Evolutionary conservation across 2,888 invertebrate genomes (phyloP), one percentile per base, ranked within the genome.

Genomic region (Apotomis turbidana): DNA sequence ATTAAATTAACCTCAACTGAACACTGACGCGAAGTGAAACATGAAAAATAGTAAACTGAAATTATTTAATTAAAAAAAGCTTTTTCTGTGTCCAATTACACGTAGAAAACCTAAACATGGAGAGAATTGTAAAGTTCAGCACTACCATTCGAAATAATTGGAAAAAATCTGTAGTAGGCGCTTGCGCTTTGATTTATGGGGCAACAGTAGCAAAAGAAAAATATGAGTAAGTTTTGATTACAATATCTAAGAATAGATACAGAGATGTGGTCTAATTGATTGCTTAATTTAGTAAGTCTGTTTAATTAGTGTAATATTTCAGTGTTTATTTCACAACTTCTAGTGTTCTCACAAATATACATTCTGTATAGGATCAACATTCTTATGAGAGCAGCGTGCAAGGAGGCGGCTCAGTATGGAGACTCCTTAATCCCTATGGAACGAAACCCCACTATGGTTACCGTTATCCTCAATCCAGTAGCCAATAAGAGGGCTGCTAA

Each of bases 401-500:
- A 95, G 84, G 96, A 96, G 86, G 97, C 97, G 0, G 94, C 94
- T 46, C 90, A 91, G 79, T 96, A 96, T 90, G 97, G 98, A 3
- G 95, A 96, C 75, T 84, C 93, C 72, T 87, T 95, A 3, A 92
- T 96, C 61, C 91, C 95, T 1, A 86, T 93, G 73, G 93, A 95
- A 0, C 82, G 93, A 38, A 95, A 95, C 77, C 96, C 97, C 0
- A 95, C 96, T 74, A 95, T 96, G 76, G 93, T 99, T 0, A 97
- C 98, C 0, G 97, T 99, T 0, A 96, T 99, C 80, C 91, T 99
- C 67, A 99, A 99, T 92, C 98, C 99, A 27, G 97, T 96, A 36
- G 97, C 98, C 0, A 97, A 97, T 80, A 96, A 96, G 84, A 95
- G 97, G 93, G 95, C 94, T 76, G 94, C 95, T 0, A 91, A 94